These are phyloP conservation scores for Drosophila quinaria DNA, from an alignment of 2,888 invertebrate genomes.

Conservation along the genomic window DNA sequence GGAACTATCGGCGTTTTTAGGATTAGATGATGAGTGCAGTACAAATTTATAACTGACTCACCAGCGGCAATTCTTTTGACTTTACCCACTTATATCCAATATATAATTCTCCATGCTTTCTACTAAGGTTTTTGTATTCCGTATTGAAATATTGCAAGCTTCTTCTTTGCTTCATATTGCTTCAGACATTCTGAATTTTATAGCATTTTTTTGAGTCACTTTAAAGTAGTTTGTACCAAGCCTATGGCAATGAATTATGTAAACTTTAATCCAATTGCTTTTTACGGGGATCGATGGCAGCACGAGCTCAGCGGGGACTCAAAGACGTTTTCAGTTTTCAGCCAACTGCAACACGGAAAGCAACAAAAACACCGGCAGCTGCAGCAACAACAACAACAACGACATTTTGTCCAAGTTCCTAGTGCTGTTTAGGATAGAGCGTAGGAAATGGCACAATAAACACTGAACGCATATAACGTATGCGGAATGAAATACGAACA, in stretches of 20 bases:
- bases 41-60: too few relatives aligned
- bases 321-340: slow-evolving; percentile 51
- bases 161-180: neutral
- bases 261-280: slow-evolving; percentile 68
- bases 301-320: slow-evolving; percentile 37
- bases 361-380: slow-evolving; percentile 12
- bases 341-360: slow-evolving; percentile 23
- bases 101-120: too few relatives aligned
- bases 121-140: too few relatives aligned
- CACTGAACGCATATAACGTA: slow-evolving; percentile 81
- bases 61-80: too few relatives aligned
- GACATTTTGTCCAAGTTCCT: slow-evolving; percentile 70
- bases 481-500: too few relatives aligned
- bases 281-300: slow-evolving; percentile 56
- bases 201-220: slow-evolving; percentile 21
- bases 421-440: slow-evolving; percentile 56
- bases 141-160: too few relatives aligned
- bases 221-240: slow-evolving; percentile 43
- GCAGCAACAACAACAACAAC: slow-evolving; percentile 22
- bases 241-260: slow-evolving; percentile 65
- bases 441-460: slow-evolving; percentile 77
- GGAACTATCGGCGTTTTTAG: too few relatives aligned
- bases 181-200: slow-evolving; percentile 12
- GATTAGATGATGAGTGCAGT: too few relatives aligned
- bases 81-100: too few relatives aligned